Conservation (phyloP, 2,888 invertebrate species). For the Caenorhabditis wallacei region DNA sequence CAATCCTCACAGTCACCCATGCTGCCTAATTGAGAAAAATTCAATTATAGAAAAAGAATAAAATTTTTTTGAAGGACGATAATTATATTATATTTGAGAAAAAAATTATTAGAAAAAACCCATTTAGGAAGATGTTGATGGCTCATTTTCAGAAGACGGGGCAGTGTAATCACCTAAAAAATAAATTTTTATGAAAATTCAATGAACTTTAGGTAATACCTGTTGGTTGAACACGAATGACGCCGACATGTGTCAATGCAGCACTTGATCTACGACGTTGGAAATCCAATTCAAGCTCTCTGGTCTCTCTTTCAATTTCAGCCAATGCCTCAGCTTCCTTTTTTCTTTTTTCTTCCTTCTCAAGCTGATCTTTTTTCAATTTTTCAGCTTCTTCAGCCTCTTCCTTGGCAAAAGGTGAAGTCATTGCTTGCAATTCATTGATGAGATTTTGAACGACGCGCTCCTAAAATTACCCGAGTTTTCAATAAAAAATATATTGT, state of each 20-base stretch:
- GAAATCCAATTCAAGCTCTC: constrained; percentile 46
- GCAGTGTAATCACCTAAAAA: constrained; percentile 14
- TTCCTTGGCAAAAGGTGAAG: constrained; percentile 72
- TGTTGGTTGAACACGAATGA: constrained; percentile 28
- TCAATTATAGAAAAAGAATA: constrained; percentile 45
- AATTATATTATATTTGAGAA: neutral
- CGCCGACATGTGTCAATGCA: constrained; percentile 15
- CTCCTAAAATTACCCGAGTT: too few species aligned
- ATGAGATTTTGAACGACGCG: constrained; percentile 74
- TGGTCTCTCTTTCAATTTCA: constrained; percentile 46
- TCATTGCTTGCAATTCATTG: constrained; percentile 76
- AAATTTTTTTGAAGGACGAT: neutral
- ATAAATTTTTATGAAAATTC: neutral
- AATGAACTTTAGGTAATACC: too few species aligned
- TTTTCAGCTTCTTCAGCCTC: constrained; percentile 38
- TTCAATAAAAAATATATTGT: too few species aligned
- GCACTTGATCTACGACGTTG: constrained; percentile 50
- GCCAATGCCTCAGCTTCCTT: constrained; percentile 27
- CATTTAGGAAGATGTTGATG: constrained; percentile 18
- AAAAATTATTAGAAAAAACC: too few species aligned
- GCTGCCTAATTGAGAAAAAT: constrained; percentile 49
- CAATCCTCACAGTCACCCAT: constrained; percentile 30
- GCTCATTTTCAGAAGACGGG: constrained; percentile 1
- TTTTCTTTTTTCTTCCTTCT: constrained; percentile 33
- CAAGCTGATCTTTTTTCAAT: constrained; percentile 24